Base-by-base conservation (phyloP, 2,888 invertebrate species). In the Parelbella ahira region DNA sequence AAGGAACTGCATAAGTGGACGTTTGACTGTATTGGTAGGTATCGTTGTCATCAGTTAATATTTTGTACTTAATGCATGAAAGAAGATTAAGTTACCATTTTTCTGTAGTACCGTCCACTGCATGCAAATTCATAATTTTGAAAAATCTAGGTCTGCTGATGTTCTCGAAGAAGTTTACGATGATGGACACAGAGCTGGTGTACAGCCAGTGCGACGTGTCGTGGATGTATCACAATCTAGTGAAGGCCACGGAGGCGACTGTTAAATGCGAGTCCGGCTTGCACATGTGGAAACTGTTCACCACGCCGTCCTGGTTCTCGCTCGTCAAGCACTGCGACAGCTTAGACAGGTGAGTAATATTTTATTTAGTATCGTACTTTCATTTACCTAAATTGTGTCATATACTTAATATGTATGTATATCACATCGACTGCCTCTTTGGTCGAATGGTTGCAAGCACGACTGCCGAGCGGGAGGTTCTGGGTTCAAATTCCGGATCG, bases 1-100 rank as follows among this genome's bases (percentile, higher is more conserved):
- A 83, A 86, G 42, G 91, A 92, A 56, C 62, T 92, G 12, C 88
- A 89, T 55, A 91, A 91, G 60, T 93, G 93, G 93, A 88, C 90
- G 30, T 80, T 93, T 51, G 93, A 93, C 73, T 91, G 92, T 72
- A 83, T 90, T 63, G 89, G 88, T 78, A 56, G 69, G 73, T 45
- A 29, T 11, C 10, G 6, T 10, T 1, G n/a, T n/a, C n/a, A n/a
- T n/a, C n/a, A n/a, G n/a, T n/a, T n/a, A n/a, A n/a, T n/a, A n/a
- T n/a, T n/a, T n/a, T n/a, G n/a, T n/a, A n/a, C n/a, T n/a, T n/a
- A n/a, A n/a, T n/a, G n/a, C n/a, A n/a, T n/a, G n/a, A n/a, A n/a
- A n/a, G n/a, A n/a, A n/a, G n/a, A n/a, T n/a, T n/a, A n/a, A n/a
- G n/a, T n/a, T n/a, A n/a, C n/a, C n/a, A n/a, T n/a, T n/a, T n/a